Percentiles rank a stretch among this genome's conserved stretches.
Conservation (phyloP, 2,888 invertebrate genomes). For the Xanthia togata region DNA sequence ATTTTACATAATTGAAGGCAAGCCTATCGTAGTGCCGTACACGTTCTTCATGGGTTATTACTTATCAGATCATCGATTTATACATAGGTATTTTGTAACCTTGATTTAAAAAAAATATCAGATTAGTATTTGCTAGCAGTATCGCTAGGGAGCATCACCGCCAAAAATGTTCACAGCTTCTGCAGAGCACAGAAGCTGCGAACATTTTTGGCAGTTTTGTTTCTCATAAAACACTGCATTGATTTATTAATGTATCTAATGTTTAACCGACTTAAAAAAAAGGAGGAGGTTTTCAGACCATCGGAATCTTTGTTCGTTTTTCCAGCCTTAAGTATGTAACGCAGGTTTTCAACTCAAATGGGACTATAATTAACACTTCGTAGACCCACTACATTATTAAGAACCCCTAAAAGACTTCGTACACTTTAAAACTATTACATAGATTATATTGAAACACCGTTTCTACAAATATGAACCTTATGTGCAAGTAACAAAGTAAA, state of each 20-base stretch:
- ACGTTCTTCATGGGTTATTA: background rate
- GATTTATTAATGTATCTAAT: background rate
- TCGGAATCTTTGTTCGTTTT: background rate
- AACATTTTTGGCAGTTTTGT: background rate
- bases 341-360: background rate
- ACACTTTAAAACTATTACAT: slow-evolving; percentile 20
- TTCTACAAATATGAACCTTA: slow-evolving; percentile 27
- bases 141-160: too few species aligned
- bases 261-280: too few species aligned
- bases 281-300: too few species aligned
- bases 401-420: background rate
- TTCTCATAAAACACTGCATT: background rate
- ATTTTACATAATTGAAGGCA: slow-evolving; percentile 43
- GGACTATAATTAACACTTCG: slow-evolving; percentile 2
- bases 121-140: background rate
- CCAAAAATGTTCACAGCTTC: too few species aligned
- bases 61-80: slow-evolving; percentile 9
- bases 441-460: slow-evolving; percentile 12
- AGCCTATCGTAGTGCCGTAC: background rate
- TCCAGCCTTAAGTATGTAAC: background rate
- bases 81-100: background rate
- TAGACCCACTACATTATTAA: background rate
- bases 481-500: slow-evolving; percentile 12
- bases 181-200: too few species aligned
- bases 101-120: background rate